Percentiles rank a stretch among this genome's conserved stretches.
phyloP scores from a whole-genome alignment of 2,888 invertebrate genomes.

The Ochlodes sylvanus region DNA sequence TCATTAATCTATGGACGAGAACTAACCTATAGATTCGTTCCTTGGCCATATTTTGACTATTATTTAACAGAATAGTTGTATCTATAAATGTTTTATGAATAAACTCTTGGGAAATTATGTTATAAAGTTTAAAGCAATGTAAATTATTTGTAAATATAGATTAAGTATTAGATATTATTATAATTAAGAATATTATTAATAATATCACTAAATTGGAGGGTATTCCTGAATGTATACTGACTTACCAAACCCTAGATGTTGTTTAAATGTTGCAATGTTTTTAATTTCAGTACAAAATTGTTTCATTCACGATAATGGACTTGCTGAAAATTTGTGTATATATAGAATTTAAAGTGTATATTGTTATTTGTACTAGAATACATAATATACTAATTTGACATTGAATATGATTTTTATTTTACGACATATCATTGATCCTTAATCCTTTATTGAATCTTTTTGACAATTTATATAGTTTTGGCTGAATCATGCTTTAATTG shows the following conservation, averaged over 20 bases:
- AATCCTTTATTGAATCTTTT: too few relatives aligned
- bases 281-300: constrained; percentile 57
- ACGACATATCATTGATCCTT: too few relatives aligned
- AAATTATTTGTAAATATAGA: constrained; percentile 52
- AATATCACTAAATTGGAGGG: constrained; percentile 22
- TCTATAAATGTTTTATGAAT: constrained; percentile 27
- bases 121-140: constrained; percentile 40
- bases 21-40: constrained; percentile 11
- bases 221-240: constrained; percentile 50
- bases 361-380: constrained; percentile 71
- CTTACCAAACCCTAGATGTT: constrained; percentile 44
- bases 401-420: constrained; percentile 36
- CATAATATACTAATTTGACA: constrained; percentile 75
- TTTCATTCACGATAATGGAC: constrained; percentile 40
- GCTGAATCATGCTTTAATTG: too few relatives aligned
- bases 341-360: constrained; percentile 65
- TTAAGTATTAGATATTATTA: constrained; percentile 40
- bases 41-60: constrained; percentile 33
- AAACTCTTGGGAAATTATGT: constrained; percentile 41
- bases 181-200: constrained; percentile 20
- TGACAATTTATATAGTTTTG: too few relatives aligned
- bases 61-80: constrained; percentile 15
- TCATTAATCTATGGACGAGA: background rate
- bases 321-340: constrained; percentile 55
- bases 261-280: constrained; percentile 43